These are phyloP conservation scores for Drosophila kanekoi DNA, from an alignment of 2,888 invertebrate species.

Conservation along the genomic window DNA sequence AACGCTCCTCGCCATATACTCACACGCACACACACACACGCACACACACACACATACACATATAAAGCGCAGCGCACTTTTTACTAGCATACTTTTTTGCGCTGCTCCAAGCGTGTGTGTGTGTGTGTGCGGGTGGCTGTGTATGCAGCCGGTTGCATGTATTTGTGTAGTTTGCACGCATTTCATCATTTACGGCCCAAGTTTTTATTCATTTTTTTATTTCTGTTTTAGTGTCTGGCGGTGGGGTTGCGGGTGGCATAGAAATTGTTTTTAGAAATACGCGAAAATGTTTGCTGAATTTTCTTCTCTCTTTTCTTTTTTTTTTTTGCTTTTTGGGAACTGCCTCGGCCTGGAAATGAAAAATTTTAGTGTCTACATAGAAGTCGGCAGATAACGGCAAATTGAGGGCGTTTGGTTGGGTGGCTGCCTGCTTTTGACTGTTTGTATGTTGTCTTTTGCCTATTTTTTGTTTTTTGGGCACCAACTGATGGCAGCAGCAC, in stretches of 20 bases:
- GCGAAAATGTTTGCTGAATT: slow-evolving; percentile 76
- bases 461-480: slow-evolving; percentile 41
- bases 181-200: slow-evolving; percentile 73
- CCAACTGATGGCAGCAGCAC: slow-evolving; percentile 49
- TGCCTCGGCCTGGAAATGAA: slow-evolving; percentile 70
- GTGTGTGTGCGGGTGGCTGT: slow-evolving; percentile 32
- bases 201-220: slow-evolving; percentile 23
- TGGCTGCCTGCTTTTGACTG: slow-evolving; percentile 70
- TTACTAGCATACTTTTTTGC: slow-evolving; percentile 61
- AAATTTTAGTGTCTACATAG: slow-evolving; percentile 79
- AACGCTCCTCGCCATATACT: slow-evolving; percentile 24
- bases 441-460: slow-evolving; percentile 56
- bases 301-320: slow-evolving; percentile 25
- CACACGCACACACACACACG: not conserved
- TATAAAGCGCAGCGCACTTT: slow-evolving; percentile 43
- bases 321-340: slow-evolving; percentile 11
- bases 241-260: slow-evolving; percentile 41
- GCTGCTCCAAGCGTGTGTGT: slow-evolving; percentile 28
- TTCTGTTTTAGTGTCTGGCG: not conserved
- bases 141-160: slow-evolving; percentile 46
- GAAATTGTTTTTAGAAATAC: slow-evolving; percentile 82
- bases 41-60: not conserved
- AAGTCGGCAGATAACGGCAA: slow-evolving; percentile 66
- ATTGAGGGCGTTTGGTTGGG: slow-evolving; percentile 22
- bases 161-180: slow-evolving; percentile 78